These are phyloP conservation scores for Pteruthius melanotis DNA, from an alignment of 2,113 vertebrate species.

Conservation along the genomic window DNA sequence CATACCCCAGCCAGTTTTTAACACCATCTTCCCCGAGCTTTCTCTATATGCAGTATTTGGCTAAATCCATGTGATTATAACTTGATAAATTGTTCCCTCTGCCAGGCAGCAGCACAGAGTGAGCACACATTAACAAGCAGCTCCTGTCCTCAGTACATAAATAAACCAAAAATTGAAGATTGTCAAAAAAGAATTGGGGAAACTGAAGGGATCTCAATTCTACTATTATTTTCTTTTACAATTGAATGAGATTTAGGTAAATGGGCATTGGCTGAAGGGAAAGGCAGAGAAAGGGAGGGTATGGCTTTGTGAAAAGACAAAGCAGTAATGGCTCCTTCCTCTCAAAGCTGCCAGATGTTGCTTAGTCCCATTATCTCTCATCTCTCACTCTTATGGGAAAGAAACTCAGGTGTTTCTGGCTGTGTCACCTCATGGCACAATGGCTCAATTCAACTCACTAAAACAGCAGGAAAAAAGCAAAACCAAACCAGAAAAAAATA, in stretches of 20 bases:
- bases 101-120: background rate
- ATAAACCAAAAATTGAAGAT: background rate
- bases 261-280: background rate
- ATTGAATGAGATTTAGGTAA: background rate
- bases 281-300: background rate
- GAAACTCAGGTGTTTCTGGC: background rate
- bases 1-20: background rate
- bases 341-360: background rate
- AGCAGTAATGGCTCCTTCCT: background rate
- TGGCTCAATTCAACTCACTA: background rate
- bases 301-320: background rate
- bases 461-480: background rate
- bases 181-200: background rate
- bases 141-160: background rate
- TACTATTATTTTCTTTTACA: background rate
- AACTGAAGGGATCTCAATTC: background rate
- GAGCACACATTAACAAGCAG: background rate
- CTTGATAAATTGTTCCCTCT: background rate
- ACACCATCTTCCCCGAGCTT: background rate
- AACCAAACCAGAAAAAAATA: rapidly evolving
- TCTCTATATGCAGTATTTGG: background rate
- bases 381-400: background rate
- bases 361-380: background rate
- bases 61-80: background rate
- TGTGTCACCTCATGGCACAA: background rate